Base-by-base conservation (phyloP, 35 echinoderm and acorn worm species). In the Stichopus chloronotus region DNA sequence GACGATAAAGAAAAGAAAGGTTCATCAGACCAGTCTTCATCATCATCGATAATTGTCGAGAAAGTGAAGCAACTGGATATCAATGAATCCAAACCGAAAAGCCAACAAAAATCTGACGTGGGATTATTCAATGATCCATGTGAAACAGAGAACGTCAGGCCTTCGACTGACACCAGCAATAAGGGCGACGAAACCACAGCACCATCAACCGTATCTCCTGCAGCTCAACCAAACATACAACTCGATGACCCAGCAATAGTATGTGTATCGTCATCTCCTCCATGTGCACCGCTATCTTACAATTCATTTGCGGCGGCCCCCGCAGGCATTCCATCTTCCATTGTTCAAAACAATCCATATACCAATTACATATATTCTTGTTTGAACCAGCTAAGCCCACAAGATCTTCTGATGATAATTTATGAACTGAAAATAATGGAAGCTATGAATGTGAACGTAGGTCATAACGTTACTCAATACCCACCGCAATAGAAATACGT, bases 371-470 rank as follows among this genome's bases (percentile, higher is more conserved):
- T 88, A 13, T 88, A 60, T 25, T 88, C 86, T 24, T 17, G 60
- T 9, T 58, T 88, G 8, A 59, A 88, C 86, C 86, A 88, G 63
- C 30, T 88, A 58, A 88, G 61, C 86, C 86, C 86, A 10, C 86
- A 88, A 69, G 86, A 88, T 61, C 14, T 88, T 13, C 56, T 88
- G 8, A 88, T 60, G 86, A 88, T 88, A 9, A 59, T 88, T 30
- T 88, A 88, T 52, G 86, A 88, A 58, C 20, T 88, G 8, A 88
- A 88, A 52, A 63, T 88, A 24, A 55, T 63, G 86, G 86, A 88
- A 69, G 86, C 58, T 60, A 88, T 88, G 86, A 88, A 88, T 61
- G 23, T 61, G 12, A 59, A 13, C 55, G 30, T 58, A 8, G 63
- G 25, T 52, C 86, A 60, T 10, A 83, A 53, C 25, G 24, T 83